phyloP scores from a whole-genome alignment of 2,113 vertebrate species.

The Candoia aspera region DNA sequence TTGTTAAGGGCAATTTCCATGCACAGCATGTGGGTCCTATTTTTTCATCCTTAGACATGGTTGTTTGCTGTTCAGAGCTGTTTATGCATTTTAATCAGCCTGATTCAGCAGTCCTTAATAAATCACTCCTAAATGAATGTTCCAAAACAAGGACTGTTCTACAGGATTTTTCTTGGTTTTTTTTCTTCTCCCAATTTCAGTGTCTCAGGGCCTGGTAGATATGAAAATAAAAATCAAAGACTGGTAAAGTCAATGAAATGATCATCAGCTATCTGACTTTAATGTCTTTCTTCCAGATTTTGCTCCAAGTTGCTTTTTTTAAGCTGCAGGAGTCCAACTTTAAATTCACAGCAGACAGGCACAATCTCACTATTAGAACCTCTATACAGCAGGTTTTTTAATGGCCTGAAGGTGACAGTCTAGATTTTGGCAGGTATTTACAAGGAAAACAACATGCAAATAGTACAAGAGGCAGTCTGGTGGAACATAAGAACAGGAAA shows the following conservation, averaged over 20 bases:
- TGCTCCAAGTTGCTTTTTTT: slow-evolving; percentile 68
- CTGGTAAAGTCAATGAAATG: slow-evolving; percentile 69
- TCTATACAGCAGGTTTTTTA: slow-evolving; percentile 63
- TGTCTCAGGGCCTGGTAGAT: slow-evolving; percentile 64
- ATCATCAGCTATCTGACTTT: slow-evolving; percentile 69
- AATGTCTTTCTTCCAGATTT: slow-evolving; percentile 63
- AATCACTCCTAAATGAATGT: slow-evolving; percentile 80
- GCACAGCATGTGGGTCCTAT: slow-evolving; percentile 97
- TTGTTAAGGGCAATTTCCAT: slow-evolving; percentile 99
- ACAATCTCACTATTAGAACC: slow-evolving; percentile 77
- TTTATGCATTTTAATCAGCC: slow-evolving; percentile 86
- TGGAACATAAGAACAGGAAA: neutral
- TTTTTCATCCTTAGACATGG: slow-evolving; percentile 87
- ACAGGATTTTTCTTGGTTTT: slow-evolving; percentile 65
- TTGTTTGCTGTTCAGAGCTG: slow-evolving; percentile 91
- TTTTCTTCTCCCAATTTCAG: slow-evolving; percentile 28
- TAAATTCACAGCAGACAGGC: slow-evolving; percentile 75
- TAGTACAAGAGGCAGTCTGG: neutral
- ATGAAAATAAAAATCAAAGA: slow-evolving; percentile 69
- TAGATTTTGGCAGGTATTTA: slow-evolving; percentile 69
- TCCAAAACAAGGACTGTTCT: slow-evolving; percentile 77
- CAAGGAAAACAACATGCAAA: slow-evolving; percentile 53
- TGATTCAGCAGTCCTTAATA: slow-evolving; percentile 85
- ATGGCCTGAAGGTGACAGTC: slow-evolving; percentile 70
- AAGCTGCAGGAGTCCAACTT: slow-evolving; percentile 71